These are phyloP conservation scores for Automeris io DNA, from an alignment of 2,888 invertebrate species.

Conservation along the genomic window DNA sequence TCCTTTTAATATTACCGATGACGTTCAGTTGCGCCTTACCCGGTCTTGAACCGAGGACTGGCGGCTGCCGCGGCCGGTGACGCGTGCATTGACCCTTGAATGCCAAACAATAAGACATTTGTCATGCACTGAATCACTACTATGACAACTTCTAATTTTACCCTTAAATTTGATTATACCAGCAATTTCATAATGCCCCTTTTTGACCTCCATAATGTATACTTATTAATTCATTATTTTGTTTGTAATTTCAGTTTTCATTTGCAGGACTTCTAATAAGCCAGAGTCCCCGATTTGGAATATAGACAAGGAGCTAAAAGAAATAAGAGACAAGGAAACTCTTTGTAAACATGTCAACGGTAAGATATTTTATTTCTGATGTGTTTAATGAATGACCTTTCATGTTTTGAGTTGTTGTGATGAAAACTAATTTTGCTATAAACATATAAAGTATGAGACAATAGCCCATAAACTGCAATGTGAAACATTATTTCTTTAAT, in stretches of 20 bases:
- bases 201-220: neutral
- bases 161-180: conserved; percentile 13
- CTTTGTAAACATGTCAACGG: conserved; percentile 64
- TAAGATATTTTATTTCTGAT: conserved; percentile 40
- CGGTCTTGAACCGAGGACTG: conserved; percentile 51
- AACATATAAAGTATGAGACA: conserved; percentile 25
- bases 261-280: conserved; percentile 59
- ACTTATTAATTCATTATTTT: conserved; percentile 15
- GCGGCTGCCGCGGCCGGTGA: conserved; percentile 34
- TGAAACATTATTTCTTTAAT: conserved; percentile 11
- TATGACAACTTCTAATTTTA: conserved; percentile 27
- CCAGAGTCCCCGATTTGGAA: conserved; percentile 66
- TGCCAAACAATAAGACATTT: conserved; percentile 52
- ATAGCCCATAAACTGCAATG: conserved; percentile 13
- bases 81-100: conserved; percentile 60
- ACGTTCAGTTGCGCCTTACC: conserved; percentile 40
- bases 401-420: conserved; percentile 13
- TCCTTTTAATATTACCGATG: conserved; percentile 60
- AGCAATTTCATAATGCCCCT: conserved; percentile 2
- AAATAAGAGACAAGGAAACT: conserved; percentile 49
- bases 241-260: conserved; percentile 35
- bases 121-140: conserved; percentile 48
- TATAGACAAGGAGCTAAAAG: conserved; percentile 56
- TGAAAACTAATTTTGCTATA: conserved; percentile 19
- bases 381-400: conserved; percentile 17